Evolutionary conservation across 2,888 invertebrate species (phyloP), one percentile per base, ranked within the genome.

Genomic region (Diaperis boleti): DNA sequence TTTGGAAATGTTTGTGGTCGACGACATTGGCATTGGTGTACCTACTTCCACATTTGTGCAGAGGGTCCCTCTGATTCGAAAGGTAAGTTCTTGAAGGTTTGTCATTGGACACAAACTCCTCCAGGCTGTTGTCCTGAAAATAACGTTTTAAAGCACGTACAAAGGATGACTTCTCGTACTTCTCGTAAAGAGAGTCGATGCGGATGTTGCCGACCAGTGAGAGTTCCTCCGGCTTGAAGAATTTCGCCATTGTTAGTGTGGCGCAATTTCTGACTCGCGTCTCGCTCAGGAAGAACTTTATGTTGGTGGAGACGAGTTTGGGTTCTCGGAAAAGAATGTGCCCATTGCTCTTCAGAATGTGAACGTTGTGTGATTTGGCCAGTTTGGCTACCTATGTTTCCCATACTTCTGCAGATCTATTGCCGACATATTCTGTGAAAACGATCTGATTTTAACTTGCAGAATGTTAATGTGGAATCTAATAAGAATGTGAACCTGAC

Each of bases 181-280:
- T 66, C 63, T 49, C 41, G 31, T 18, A 65, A 31, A 7, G 65
- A 61, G 11, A 59, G 37, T 35, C 61, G 42, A 44, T 62, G 33
- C 61, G 59, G 61, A 31, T 68, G 57, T 33, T 72, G 84, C 57
- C 91, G 84, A 2, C 92, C 91, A 72, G 90, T 91, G 77, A 94
- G 89, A 66, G 94, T 94, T 49, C 94, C 94, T 0, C 92, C 93
- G 3, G 90, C 89, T 72, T 91, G 92, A 56, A 94, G 82, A 76
- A 93, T 92, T 73, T 88, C 89, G 49, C 94, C 94, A 81, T 94
- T 94, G 80, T 92, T 89, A 1, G 94, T 94, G 59, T 89, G 87
- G 65, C 92, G 87, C 55, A 94, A 83, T 67, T 87, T 85, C 68
- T 89, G 89, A 6, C 74, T 69, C 1, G 75, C 69, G 59, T 88